Base-by-base conservation (phyloP, 2,113 vertebrate genomes). In the Dromiciops gliroides region DNA sequence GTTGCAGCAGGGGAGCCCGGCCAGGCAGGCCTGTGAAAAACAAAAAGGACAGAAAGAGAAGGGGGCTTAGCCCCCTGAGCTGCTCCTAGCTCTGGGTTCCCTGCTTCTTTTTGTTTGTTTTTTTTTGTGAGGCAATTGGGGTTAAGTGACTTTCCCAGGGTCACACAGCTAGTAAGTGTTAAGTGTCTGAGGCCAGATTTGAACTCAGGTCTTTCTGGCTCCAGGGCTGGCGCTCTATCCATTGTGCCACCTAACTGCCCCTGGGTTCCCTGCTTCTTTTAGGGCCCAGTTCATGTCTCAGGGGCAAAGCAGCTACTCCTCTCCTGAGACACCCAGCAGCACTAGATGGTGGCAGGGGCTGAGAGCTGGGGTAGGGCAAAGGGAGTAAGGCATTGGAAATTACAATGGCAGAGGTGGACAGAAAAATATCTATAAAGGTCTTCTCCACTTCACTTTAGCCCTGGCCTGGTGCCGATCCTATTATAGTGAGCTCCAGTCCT, bases 1-100 rank as follows among this genome's bases (percentile, higher is more conserved):
- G 60, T 96, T 98, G 14, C 99, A 99, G 98, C 99, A 99, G 10
- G 99, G 99, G 52, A 99, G 98, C 96, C 99, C 98, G 25, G 99
- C 99, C 95, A 99, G 98, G 96, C 99, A 99, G 90, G 98, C 98
- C 99, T 99, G 98, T 94, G 94, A 97, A 96, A 98, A n/a, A 22
- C 14, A 83, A n/a, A 83, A 83, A 19, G n/a, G 44, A 83, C 67
- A 83, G 37, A 44, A 44, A 83, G n/a, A n/a, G 19, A 83, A 83
- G 19, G 19, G 8, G 95, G 97, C 0, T 75, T 92, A 83, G n/a
- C 16, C 16, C 22, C 67, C 19, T 44, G n/a, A 23, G 89, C 89
- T 28, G 89, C 89, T 50, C 48, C 48, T 90, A 48, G 3, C 25
- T 50, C 89, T 26, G 48, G 48, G 48, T 28, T 50, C 28, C 48